Base-by-base conservation (phyloP, 1,140 invertebrate species). In the Brachionus asplanchnoidis region DNA sequence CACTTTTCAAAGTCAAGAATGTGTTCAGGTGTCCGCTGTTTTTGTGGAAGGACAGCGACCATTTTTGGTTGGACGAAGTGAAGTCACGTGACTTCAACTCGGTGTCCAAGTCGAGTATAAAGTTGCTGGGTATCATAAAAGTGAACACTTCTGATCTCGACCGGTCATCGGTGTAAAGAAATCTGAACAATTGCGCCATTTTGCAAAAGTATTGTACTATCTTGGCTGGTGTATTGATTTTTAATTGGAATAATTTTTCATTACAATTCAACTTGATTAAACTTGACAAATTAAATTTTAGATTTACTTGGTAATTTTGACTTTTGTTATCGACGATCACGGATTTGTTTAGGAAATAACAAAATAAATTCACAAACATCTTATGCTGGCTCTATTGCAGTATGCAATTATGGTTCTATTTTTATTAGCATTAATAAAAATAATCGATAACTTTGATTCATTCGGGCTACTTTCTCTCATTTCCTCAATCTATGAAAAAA, bases 51-150 rank as follows among this genome's bases (percentile, higher is more conserved):
- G 94, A 94, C 77, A 95, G 93, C n/a, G 93, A 94, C 94, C 94
- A 96, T 90, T 92, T 92, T 87, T 95, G 94, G 88, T 94, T 94
- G 8, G 94, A 94, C 89, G 94, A 95, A 32, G 93, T 92, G 88
- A 95, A 94, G 87, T 95, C 94, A 89, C 94, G 94, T 85, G 93
- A 94, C 44, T 94, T 94, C 86, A 94, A 93, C 89, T 94, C 94
- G 68, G 93, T 92, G 88, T 94, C 66, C 17, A 40, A n/a, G 17
- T 32, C 87, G 86, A 9, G 85, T 82, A 77, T 42, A 85, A 53
- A 56, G 50, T 11, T 53, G 40, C 56, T 85, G 12, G 88, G 88
- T 40, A 89, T 70, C 11, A 87, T 83, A 84, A 90, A 89, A 1
- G 88, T 89, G 73, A 88, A 90, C 85, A 95, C 93, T 89, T 94